Evolutionary conservation across 2,888 invertebrate species (phyloP), one percentile per base, ranked within the genome.

Genomic region (Dysmachus trigonus): DNA sequence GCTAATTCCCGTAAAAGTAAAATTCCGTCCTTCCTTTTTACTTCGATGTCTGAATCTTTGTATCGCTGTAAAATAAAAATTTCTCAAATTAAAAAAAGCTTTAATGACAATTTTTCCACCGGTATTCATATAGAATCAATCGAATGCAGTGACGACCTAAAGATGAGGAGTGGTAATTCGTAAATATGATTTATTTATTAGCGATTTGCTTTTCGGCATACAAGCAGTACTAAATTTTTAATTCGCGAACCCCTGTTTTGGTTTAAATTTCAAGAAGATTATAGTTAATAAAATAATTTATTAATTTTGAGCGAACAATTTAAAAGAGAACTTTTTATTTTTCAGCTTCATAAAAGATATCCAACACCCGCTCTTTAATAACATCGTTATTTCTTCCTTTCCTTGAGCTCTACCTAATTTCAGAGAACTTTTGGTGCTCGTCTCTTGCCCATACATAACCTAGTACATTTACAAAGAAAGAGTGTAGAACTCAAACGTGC

Each of bases 1-100:
- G 97, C 97, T 93, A 97, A 95, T 92, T 98, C 97, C 77, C 97
- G 94, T 87, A 98, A 95, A 89, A 98, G 93, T 88, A 97, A 94
- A 88, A 97, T 93, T 8, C 98, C 97, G 90, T 98, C 98, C 91
- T 97, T 97, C 88, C 96, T 94, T 83, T 94, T 94, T 87, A 97
- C 96, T 89, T 95, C 95, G 87, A 96, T 95, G 88, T 96, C 95
- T 90, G 94, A 94, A 89, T 95, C 95, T 90, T 95, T 95, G 92
- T 96, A 97, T 94, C 96, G 96, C 97, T 97, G 93, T 85, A 53
- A 86, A 82, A 81, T 15, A 41, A 62, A 77, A 22, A 27, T 53
- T 2, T 62, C 1, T 62, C 8, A 8, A 62, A 62, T 5, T 62
- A 27, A 62, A 47, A 47, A n/a, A 47, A 47, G 3, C 47, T 47